These are phyloP conservation scores for Rotaria macrura DNA, from an alignment of 2,888 invertebrate species.

Conservation along the genomic window DNA sequence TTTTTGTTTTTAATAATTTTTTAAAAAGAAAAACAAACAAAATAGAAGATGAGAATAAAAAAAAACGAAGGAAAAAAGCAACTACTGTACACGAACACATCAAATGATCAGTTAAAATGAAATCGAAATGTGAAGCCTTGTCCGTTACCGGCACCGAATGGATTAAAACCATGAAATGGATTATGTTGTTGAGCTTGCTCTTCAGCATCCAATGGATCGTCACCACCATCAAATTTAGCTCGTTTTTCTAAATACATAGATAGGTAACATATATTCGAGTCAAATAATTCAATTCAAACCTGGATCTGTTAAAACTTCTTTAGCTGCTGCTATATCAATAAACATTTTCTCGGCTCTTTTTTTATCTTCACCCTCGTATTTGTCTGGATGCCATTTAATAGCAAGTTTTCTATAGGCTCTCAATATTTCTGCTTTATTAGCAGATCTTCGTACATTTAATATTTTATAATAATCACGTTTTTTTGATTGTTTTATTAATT, in stretches of 20 bases:
- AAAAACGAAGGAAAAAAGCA: background rate
- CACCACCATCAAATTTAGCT: conserved; percentile 79
- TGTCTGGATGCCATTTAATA: conserved; percentile 97
- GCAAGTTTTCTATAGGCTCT: conserved; percentile 90
- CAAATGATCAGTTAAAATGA: conserved; percentile 27
- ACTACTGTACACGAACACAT: background rate
- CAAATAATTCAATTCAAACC: conserved; percentile 45
- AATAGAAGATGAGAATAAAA: background rate
- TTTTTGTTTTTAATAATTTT: background rate
- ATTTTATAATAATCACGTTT: conserved; percentile 95
- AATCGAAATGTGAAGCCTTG: conserved; percentile 25
- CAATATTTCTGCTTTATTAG: conserved; percentile 78
- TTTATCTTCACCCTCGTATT: conserved; percentile 65
- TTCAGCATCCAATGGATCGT: conserved; percentile 73
- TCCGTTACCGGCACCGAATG: conserved; percentile 29
- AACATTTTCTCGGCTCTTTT: conserved; percentile 90
- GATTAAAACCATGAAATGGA: conserved; percentile 34
- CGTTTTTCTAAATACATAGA: conserved; percentile 68
- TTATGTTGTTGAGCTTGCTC: conserved; percentile 29
- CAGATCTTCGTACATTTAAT: conserved; percentile 74
- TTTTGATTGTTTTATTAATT: conserved; percentile 79
- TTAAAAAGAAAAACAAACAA: background rate
- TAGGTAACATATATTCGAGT: background rate
- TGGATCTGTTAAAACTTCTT: conserved; percentile 71
- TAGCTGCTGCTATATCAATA: conserved; percentile 94